Base-by-base conservation (phyloP, 2,797 vertebrate genomes). In the Clarias pachynema region DNA sequence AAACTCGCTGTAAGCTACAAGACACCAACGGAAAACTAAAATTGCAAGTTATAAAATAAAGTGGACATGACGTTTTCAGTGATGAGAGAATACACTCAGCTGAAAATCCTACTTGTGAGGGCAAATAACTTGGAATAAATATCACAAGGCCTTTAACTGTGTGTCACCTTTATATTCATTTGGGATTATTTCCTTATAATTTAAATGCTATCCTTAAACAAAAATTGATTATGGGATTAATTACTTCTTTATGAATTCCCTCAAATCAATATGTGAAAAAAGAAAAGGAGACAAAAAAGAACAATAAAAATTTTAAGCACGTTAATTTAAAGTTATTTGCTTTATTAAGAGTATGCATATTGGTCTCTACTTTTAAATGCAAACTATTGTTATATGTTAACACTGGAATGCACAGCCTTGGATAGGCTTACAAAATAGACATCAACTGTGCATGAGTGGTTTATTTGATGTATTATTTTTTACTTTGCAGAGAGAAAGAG, bases 11-110 rank as follows among this genome's bases (percentile, higher is more conserved):
- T 72, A 83, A 63, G 73, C 81, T 37, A 37, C 4, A 65, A 56
- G 74, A 79, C 74, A 79, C 74, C 56, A 14, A 70, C 65, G 85
- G 85, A 86, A 86, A 86, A 79, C 56, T 9, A 44, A 56, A 62
- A 72, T 56, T 26, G 65, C 34, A 72, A 68, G 74, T 79, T 79
- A 79, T 86, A 79, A 86, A 86, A 73, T 86, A 83, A 86, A 83
- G 73, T 85, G 65, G 70, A 86, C 63, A 68, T 83, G 85, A 73
- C 85, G 37, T 86, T 86, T 86, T 79, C 85, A 83, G 57, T 57
- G 74, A 86, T 83, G 56, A 81, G 81, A 83, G 83, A 86, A 86
- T 83, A 79, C 57, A 83, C 16, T 22, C 65, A 63, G 73, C 10
- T 22, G 56, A 68, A 79, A 60, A 79, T 86, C 73, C 29, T 37